Base-by-base conservation (phyloP, 1,140 invertebrate genomes). In the Calephelis nemesis region DNA sequence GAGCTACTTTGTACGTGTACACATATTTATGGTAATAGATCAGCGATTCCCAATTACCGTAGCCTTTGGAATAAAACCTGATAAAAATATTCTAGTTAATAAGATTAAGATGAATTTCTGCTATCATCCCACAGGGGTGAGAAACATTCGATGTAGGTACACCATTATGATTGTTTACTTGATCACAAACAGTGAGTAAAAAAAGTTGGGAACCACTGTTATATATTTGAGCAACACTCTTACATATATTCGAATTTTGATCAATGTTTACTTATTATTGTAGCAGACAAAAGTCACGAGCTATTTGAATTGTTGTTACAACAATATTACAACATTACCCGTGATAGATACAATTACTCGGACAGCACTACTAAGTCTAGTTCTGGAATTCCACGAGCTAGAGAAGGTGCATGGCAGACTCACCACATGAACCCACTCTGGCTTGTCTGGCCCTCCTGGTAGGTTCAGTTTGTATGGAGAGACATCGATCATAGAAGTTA, bases 381-480 rank as follows among this genome's bases (percentile, higher is more conserved):
- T 45, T 60, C 54, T 8, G 30, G 58, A n/a, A 40, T n/a, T 40
- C 58, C 58, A 60, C 30, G 58, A 40, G 58, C 58, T 70, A 63
- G 62, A 73, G 66, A 63, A 70, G 72, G 74, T 75, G 63, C 75
- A 78, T 78, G 75, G 72, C 71, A 68, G 82, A 93, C 94, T 95
- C 93, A 98, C 97, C 90, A 99, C 96, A 88, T 99, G 98, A 70
- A 99, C 97, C 93, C 97, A 98, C 47, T 98, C 96, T 76, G 95
- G 96, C 87, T 98, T 96, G 67, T 95, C 94, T 54, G 94, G 93
- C 67, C 95, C 96, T 80, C 95, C 95, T 60, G 95, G 94, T 83
- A 97, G 94, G 88, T 97, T 97, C 91, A 99, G 98, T 92, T 99
- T 99, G 93, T 99, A 99, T 39, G 99, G 98, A 71, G 98, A 99